A percentile compares a stretch with the other conserved stretches of the same genome.
These are phyloP conservation scores for Acronicta psi DNA, from an alignment of 2,888 invertebrate genomes.

Conservation along the genomic window DNA sequence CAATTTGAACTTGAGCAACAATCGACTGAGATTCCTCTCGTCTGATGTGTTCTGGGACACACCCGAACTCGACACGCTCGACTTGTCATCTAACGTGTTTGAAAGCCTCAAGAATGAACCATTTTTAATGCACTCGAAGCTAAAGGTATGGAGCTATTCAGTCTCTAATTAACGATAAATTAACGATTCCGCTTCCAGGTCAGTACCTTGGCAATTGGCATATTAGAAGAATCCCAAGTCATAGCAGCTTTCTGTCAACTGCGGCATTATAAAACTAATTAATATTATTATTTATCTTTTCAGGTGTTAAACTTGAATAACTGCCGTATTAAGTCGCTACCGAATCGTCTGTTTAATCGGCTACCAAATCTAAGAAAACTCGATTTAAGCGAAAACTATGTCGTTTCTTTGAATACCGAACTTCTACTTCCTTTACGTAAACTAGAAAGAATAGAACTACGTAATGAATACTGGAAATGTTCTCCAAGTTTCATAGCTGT, in stretches of 20 bases:
- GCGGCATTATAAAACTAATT: too few species aligned
- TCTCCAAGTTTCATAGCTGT: slow-evolving; percentile 79
- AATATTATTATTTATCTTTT: slow-evolving; percentile 2
- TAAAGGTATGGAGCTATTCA: slow-evolving; percentile 84
- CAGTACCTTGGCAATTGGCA: too few species aligned
- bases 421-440: slow-evolving; percentile 83
- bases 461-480: slow-evolving; percentile 89
- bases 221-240: too few species aligned
- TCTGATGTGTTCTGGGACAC: slow-evolving; percentile 89
- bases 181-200: too few species aligned
- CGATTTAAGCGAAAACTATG: slow-evolving; percentile 90
- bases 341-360: slow-evolving; percentile 84
- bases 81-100: slow-evolving; percentile 90
- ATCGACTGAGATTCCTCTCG: slow-evolving; percentile 88
- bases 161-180: too few species aligned
- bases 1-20: slow-evolving; percentile 90
- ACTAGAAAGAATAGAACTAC: slow-evolving; percentile 85
- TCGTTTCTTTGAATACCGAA: slow-evolving; percentile 85
- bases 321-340: slow-evolving; percentile 88
- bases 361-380: slow-evolving; percentile 88
- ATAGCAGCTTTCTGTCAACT: too few species aligned
- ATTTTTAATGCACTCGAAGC: slow-evolving; percentile 86
- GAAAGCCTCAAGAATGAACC: slow-evolving; percentile 87
- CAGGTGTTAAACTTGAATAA: slow-evolving; percentile 89
- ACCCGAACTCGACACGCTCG: slow-evolving; percentile 84